Base-by-base conservation (phyloP, 2,113 vertebrate species). In the Anarrhichthys ocellatus region DNA sequence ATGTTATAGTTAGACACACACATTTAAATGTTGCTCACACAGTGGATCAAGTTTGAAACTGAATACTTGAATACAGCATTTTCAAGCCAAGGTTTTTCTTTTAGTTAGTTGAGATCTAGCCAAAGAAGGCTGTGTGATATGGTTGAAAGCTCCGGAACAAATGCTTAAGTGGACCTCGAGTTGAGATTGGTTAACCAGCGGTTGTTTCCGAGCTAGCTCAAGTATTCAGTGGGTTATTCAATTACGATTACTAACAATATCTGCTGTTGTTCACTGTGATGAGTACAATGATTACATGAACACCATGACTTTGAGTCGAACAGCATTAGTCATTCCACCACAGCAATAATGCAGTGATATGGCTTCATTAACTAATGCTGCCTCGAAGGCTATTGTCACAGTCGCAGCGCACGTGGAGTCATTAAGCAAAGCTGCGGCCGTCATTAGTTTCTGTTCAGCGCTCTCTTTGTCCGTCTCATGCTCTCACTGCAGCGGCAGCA, bases 351-450 rank as follows among this genome's bases (percentile, higher is more conserved):
- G 38, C 15, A 38, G 20, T 20, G 36, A 66, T 76, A 52, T n/a
- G 40, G 56, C 61, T 69, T 78, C 64, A 73, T 29, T 72, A 81
- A 58, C 18, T 54, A 29, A n/a, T 11, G 42, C 56, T 59, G 34
- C 42, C 70, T 69, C 8, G 11, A 42, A 71, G 61, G 52, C n/a
- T 38, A 5, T 7, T 32, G 46, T 80, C 52, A 42, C 50, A 66
- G 64, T 54, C 24, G 11, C n/a, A 3, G 50, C 5, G 5, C 81
- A 76, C 27, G 27, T 54, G 0, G 3, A 40, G 67, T 38, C 72
- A 63, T n/a, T 24, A 50, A 68, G 20, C 46, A 22, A 46, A 65
- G 66, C 85, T 58, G 64, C 69, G 64, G 73, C 54, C 34, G 5
- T 58, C 68, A 63, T 73, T 86, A 44, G n/a, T 22, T 5, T 22